phyloP scores from a whole-genome alignment of 92 coral and sea anemone species.

The Pocillopora grandis region DNA sequence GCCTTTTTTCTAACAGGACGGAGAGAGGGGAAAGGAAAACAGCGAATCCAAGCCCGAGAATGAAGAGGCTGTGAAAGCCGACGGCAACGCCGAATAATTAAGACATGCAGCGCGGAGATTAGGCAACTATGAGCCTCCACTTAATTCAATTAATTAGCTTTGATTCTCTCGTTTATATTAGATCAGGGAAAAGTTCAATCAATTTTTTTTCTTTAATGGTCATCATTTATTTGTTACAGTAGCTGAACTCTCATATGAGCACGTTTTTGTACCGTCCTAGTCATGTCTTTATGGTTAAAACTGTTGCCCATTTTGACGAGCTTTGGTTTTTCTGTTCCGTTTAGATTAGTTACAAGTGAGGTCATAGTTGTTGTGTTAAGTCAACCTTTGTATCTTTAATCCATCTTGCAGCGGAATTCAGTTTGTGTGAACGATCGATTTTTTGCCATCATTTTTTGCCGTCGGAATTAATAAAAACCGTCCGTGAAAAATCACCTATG shows the following conservation, averaged over 20 bases:
- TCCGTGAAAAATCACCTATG: slow-evolving; percentile 13
- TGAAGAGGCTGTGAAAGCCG: slow-evolving; percentile 32
- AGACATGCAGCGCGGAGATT: slow-evolving; percentile 23
- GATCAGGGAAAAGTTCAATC: slow-evolving; percentile 1
- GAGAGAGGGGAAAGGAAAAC: slow-evolving; percentile 31
- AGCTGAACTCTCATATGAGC: slow-evolving; percentile 25
- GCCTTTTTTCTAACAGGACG: slow-evolving; percentile 23
- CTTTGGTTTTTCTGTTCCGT: slow-evolving; percentile 21
- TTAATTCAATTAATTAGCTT: slow-evolving; percentile 22
- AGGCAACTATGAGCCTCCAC: slow-evolving; percentile 48
- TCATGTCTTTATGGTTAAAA: slow-evolving; percentile 17
- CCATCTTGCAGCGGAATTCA: slow-evolving; percentile 53
- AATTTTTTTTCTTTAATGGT: slow-evolving; percentile 21
- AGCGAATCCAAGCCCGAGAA: slow-evolving; percentile 29
- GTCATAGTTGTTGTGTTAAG: slow-evolving; percentile 46
- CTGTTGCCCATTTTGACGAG: slow-evolving; percentile 13
- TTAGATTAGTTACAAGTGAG: slow-evolving; percentile 32
- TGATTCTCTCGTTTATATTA: slow-evolving; percentile 31
- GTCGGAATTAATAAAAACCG: slow-evolving; percentile 51
- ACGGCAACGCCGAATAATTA: slow-evolving; percentile 35
- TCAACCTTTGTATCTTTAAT: slow-evolving; percentile 38
- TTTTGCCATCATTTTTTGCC: slow-evolving; percentile 48
- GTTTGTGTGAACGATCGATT: slow-evolving; percentile 49
- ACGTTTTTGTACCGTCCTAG: slow-evolving; percentile 3
- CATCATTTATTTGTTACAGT: slow-evolving; percentile 28